Percentiles rank a stretch among this genome's conserved stretches.
phyloP scores from a whole-genome alignment of 2,888 invertebrate genomes.

The Cenopis cana region DNA sequence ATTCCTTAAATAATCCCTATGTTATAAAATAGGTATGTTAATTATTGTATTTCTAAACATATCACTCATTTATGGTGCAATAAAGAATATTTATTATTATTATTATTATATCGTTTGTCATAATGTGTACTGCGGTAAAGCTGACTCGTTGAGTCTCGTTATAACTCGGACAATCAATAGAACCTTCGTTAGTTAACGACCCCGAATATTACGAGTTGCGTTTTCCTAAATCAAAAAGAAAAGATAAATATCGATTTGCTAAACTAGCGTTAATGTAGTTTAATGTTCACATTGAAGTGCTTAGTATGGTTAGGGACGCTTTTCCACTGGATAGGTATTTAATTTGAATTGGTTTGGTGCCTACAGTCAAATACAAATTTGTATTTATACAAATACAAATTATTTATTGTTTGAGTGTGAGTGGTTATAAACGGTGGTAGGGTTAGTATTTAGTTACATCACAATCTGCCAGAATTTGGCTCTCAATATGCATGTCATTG shows the following conservation, averaged over 20 bases:
- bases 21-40: too few species aligned
- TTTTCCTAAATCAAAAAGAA: conserved; percentile 21
- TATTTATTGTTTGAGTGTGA: too few species aligned
- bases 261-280: conserved; percentile 1
- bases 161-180: conserved; percentile 38
- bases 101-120: too few species aligned
- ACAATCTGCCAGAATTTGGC: too few species aligned
- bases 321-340: neutral
- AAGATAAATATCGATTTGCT: conserved; percentile 15
- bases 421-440: too few species aligned
- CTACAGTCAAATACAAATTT: too few species aligned
- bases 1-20: too few species aligned
- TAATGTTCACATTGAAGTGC: neutral
- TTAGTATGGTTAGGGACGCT: neutral
- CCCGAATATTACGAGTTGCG: conserved; percentile 34
- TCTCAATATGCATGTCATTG: too few species aligned
- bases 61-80: too few species aligned
- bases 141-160: conserved; percentile 41
- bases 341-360: neutral
- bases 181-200: conserved; percentile 39
- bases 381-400: too few species aligned
- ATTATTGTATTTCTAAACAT: neutral
- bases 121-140: conserved; percentile 30
- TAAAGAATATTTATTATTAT: too few species aligned
- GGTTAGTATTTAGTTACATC: too few species aligned